phyloP scores from a whole-genome alignment of 2,888 invertebrate genomes.

The Coelogynopora nodosa region DNA sequence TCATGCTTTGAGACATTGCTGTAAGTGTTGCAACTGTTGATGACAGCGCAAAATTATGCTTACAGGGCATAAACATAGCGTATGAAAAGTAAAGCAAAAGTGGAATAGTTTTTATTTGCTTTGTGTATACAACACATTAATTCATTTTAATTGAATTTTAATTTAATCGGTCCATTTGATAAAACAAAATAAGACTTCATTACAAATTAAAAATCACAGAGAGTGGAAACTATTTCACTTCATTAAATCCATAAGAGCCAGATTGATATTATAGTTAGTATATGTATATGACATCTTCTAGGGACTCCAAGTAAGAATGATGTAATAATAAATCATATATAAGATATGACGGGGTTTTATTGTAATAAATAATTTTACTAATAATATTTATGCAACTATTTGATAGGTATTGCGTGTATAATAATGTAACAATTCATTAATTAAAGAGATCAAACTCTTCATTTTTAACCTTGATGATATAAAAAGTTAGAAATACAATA shows the following conservation, averaged over 20 bases:
- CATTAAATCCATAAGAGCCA: not conserved
- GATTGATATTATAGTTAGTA: not conserved
- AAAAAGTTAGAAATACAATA: not conserved
- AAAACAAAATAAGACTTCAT: not conserved
- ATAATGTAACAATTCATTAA: too few species aligned
- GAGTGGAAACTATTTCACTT: not conserved
- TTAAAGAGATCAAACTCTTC: too few species aligned
- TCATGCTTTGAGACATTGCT: not conserved
- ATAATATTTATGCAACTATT: not conserved
- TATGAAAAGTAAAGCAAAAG: not conserved
- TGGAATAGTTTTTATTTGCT: too few species aligned
- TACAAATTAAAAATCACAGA: not conserved
- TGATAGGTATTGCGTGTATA: too few species aligned
- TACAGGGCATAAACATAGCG: not conserved
- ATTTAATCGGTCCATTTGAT: not conserved
- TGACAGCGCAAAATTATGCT: not conserved
- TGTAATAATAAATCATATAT: not conserved
- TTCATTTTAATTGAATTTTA: too few species aligned
- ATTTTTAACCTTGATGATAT: too few species aligned
- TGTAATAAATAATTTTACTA: not conserved
- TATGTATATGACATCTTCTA: not conserved
- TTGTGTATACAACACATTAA: too few species aligned
- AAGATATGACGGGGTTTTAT: not conserved
- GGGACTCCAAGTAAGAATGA: not conserved
- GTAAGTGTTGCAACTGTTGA: not conserved